A percentile compares a stretch with the other conserved stretches of the same genome.
phyloP scores from a whole-genome alignment of 2,113 vertebrate genomes.

The Anhinga anhinga region DNA sequence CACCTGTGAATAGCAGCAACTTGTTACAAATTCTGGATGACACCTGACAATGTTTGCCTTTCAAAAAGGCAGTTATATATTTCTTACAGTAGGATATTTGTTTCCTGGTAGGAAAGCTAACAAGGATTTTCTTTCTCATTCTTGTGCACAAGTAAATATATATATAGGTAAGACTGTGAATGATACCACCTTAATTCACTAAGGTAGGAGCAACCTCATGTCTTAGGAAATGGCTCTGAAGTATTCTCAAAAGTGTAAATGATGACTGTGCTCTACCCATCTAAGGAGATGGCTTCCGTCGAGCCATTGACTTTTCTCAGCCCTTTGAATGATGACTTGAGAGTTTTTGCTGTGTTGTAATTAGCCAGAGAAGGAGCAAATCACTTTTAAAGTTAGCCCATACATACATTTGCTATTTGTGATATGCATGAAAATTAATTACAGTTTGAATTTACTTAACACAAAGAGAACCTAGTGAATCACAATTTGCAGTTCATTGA shows the following conservation, averaged over 20 bases:
- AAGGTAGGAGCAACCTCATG: not conserved
- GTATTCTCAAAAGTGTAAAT: not conserved
- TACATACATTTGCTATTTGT: not conserved
- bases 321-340: not conserved
- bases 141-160: not conserved
- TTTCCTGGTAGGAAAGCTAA: not conserved
- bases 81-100: slow-evolving; percentile 19
- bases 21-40: not conserved
- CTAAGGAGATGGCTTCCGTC: not conserved
- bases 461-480: slow-evolving; percentile 70
- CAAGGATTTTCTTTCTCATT: not conserved
- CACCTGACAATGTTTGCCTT: not conserved
- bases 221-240: not conserved
- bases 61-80: not conserved
- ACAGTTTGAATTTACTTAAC: slow-evolving; percentile 67
- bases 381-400: slow-evolving; percentile 61
- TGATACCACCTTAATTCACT: not conserved
- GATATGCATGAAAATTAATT: slow-evolving; percentile 68
- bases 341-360: slow-evolving; percentile 59
- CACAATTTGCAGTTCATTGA: slow-evolving; percentile 74
- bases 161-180: not conserved
- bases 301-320: slow-evolving; percentile 51
- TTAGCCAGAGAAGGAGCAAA: slow-evolving; percentile 65
- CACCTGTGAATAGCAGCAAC: not conserved
- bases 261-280: not conserved